Base-by-base conservation (phyloP, 2,113 vertebrate species). In the Setophaga petechia region DNA sequence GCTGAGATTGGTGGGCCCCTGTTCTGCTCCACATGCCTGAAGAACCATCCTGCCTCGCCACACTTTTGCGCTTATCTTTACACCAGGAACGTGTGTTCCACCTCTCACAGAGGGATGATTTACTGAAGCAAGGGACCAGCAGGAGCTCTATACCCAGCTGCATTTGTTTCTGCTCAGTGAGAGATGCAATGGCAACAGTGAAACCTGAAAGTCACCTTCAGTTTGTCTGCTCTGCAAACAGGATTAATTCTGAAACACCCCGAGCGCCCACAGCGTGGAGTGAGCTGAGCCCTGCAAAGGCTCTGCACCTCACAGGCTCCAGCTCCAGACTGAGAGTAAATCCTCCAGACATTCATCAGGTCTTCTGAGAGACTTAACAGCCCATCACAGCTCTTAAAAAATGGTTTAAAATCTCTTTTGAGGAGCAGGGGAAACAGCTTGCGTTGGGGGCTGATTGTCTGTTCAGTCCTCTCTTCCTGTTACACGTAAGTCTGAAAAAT, bases 151-250 rank as follows among this genome's bases (percentile, higher is more conserved):
- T 2, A 68, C 47, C 25, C 51, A 63, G 59, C 59, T 77, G 55
- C 51, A 44, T 33, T 85, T 65, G 27, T 9, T 92, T 75, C 63
- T 93, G 59, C 63, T 41, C 9, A 3, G 43, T 15, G n/a, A 79
- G 74, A 73, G 77, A 74, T 49, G 28, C 61, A 69, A 35, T 73
- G 46, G 67, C 63, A 80, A 65, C 41, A 23, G 27, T 27, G 51
- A 83, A 87, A 93, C 73, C 68, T 72, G 66, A 93, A 87, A 92
- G 88, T 74, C 92, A 96, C 83, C 79, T 95, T 93, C 89, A 39
- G 31, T 83, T 80, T 74, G 68, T 37, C 79, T 88, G 25, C 75
- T 68, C 27, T 27, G 68, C 88, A 90, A 93, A 91, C 44, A 83
- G 41, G 78, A 89, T 94, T 94, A 85, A 90, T 83, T 83, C 65